phyloP scores from a whole-genome alignment of 2,113 vertebrate species.

The Chauna torquata region DNA sequence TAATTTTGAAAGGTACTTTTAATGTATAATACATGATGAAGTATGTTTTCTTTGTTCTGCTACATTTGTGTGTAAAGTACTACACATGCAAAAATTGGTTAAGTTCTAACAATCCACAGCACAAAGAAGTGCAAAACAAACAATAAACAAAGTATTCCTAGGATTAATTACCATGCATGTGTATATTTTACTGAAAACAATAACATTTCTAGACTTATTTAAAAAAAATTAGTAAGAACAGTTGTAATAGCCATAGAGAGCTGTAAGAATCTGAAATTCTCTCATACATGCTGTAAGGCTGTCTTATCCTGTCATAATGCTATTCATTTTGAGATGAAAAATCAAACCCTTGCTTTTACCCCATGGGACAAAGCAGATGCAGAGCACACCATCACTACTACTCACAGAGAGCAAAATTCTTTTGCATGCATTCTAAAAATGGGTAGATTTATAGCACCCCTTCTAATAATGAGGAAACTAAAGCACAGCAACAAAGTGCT shows the following conservation, averaged over 20 bases:
- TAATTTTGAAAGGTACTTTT: background rate
- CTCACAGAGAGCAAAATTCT: background rate
- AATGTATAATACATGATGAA: background rate
- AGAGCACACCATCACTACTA: background rate
- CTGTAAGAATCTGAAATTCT: background rate
- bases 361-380: background rate
- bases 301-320: background rate
- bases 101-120: background rate
- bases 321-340: background rate
- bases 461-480: background rate
- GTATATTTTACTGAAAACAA: background rate
- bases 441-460: background rate
- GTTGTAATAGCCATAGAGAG: background rate
- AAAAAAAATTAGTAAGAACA: background rate
- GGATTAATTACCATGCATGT: background rate
- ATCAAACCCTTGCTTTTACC: background rate
- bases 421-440: background rate
- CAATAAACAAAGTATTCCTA: background rate
- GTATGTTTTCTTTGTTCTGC: background rate
- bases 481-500: background rate
- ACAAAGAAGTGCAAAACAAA: background rate
- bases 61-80: background rate
- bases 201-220: background rate
- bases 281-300: background rate
- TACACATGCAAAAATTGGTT: background rate